Percentiles rank a stretch among this genome's conserved stretches.
These are phyloP conservation scores for Amia ocellicauda DNA, from an alignment of 2,113 vertebrate genomes.

Conservation along the genomic window DNA sequence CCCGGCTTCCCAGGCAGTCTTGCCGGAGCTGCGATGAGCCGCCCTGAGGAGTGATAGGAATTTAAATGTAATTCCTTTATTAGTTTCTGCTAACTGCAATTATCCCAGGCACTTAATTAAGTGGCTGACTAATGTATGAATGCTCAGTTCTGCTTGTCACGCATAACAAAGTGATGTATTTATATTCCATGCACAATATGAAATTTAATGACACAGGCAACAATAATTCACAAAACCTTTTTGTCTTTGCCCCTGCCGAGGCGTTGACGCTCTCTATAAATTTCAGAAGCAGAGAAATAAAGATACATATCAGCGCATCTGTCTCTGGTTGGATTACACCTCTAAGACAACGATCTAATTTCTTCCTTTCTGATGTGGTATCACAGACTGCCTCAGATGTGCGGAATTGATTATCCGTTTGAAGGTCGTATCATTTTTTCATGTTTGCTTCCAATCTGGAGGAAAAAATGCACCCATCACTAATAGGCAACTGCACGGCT, in stretches of 20 bases:
- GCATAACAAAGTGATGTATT: slow-evolving; percentile 79
- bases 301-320: neutral
- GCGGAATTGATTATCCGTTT: neutral
- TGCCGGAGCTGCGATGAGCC: slow-evolving; percentile 75
- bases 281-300: neutral
- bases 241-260: slow-evolving; percentile 59
- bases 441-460: neutral
- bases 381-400: neutral
- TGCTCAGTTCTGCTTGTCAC: slow-evolving; percentile 76
- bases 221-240: slow-evolving; percentile 68
- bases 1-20: slow-evolving; percentile 70
- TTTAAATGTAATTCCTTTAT: slow-evolving; percentile 79
- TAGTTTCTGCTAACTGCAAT: slow-evolving; percentile 80
- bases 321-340: neutral
- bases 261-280: slow-evolving; percentile 46
- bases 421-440: neutral
- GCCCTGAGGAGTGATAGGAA: slow-evolving; percentile 80
- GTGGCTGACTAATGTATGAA: slow-evolving; percentile 78
- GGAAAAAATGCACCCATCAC: too few relatives aligned
- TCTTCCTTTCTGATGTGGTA: too few relatives aligned
- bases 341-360: neutral
- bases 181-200: slow-evolving; percentile 79
- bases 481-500: too few relatives aligned
- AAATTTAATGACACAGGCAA: slow-evolving; percentile 75
- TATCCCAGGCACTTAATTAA: slow-evolving; percentile 80